phyloP scores from a whole-genome alignment of 2,113 vertebrate species.

The Clarias batrachus region DNA sequence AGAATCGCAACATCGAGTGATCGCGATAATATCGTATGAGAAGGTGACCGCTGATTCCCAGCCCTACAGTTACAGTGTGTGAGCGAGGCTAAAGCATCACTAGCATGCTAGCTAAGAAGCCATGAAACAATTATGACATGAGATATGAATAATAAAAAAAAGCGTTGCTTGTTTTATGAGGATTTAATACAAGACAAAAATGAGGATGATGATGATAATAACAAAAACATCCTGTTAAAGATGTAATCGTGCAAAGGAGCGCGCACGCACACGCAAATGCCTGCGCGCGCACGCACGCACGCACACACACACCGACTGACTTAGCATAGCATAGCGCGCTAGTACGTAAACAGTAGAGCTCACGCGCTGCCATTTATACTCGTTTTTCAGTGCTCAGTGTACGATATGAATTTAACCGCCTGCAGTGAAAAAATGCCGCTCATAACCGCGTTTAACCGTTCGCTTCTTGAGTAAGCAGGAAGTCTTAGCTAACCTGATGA shows the following conservation, averaged over 20 bases:
- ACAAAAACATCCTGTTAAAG: neutral
- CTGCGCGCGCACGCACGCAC: too few species aligned
- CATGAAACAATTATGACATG: neutral
- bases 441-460: neutral
- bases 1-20: too few species aligned
- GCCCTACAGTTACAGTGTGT: neutral
- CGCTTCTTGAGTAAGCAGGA: neutral
- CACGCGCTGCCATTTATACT: neutral
- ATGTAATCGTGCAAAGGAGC: neutral
- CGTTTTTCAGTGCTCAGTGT: neutral
- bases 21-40: too few species aligned
- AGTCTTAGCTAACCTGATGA: constrained; percentile 39
- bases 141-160: neutral
- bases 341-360: neutral
- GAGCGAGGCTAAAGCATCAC: neutral
- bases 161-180: neutral
- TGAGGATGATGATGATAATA: too few species aligned
- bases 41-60: too few species aligned
- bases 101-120: neutral
- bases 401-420: too few species aligned
- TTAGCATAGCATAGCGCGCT: neutral
- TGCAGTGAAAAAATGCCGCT: neutral
- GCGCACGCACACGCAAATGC: neutral
- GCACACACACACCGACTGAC: neutral
- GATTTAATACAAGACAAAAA: too few species aligned